Evolutionary conservation across 1,140 invertebrate species (phyloP).

Genomic region (Leptoteleia sp.): DNA sequence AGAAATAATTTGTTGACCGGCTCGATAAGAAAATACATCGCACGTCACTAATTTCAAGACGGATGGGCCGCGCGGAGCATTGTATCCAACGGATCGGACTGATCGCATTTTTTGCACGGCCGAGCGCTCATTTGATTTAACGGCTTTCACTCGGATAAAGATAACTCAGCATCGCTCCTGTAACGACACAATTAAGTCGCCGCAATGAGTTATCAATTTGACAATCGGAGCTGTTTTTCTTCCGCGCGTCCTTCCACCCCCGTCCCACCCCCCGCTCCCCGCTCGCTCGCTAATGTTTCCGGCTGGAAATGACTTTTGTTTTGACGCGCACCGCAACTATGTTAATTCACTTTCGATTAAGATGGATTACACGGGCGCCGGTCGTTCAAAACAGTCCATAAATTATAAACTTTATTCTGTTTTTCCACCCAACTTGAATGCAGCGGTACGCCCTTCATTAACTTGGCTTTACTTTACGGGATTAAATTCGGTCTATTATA

Average conservation of each 20-base stretch:
- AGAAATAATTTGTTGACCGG: slow-evolving; percentile 20
- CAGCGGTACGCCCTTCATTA: slow-evolving; percentile 19
- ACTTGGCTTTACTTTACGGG: slow-evolving; percentile 12
- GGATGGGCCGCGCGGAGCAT: slow-evolving; percentile 14
- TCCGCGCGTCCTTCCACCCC: too few relatives aligned
- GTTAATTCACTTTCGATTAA: slow-evolving; percentile 15
- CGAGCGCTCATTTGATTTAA: slow-evolving; percentile 29
- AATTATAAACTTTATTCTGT: slow-evolving; percentile 25
- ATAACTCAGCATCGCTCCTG: neutral
- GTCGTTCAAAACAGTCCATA: slow-evolving; percentile 22
- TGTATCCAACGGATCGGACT: slow-evolving; percentile 12
- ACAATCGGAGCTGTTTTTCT: too few relatives aligned
- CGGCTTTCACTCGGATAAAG: slow-evolving; percentile 18
- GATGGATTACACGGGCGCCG: slow-evolving; percentile 12
- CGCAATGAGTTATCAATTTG: too few relatives aligned
- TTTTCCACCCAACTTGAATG: slow-evolving; percentile 2
- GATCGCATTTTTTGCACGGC: slow-evolving; percentile 31
- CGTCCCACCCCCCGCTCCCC: too few relatives aligned
- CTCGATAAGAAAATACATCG: slow-evolving; percentile 48
- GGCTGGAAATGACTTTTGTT: too few relatives aligned
- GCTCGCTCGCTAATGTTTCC: too few relatives aligned
- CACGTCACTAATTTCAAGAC: slow-evolving; percentile 52
- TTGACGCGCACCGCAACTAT: neutral
- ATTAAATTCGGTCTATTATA: slow-evolving; percentile 21
- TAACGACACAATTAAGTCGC: too few relatives aligned